A percentile compares a stretch with the other conserved stretches of the same genome.
Evolutionary conservation across 2,797 vertebrate species (phyloP).

Genomic region (Morelia viridis): DNA sequence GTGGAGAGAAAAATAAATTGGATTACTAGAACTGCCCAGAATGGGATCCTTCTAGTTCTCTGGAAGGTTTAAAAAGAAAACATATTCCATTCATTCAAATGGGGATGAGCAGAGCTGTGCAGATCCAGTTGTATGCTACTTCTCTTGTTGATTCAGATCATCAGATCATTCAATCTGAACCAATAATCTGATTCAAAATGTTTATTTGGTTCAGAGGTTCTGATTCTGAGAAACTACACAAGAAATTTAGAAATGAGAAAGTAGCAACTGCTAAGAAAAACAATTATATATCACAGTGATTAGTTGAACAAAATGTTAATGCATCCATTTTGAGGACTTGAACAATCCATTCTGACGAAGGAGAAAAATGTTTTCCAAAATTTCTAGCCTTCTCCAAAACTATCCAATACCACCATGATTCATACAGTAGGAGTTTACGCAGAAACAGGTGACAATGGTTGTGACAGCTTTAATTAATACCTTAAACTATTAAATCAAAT

Average conservation of each 20-base stretch:
- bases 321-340: neutral
- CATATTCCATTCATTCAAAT: neutral
- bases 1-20: neutral
- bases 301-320: neutral
- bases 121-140: neutral
- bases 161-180: neutral
- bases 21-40: neutral
- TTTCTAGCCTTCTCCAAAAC: neutral
- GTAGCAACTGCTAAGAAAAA: neutral
- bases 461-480: neutral
- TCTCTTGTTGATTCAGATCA: neutral
- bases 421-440: neutral
- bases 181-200: neutral
- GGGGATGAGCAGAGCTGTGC: neutral
- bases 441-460: neutral
- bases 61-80: neutral
- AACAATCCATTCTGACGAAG: neutral
- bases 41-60: neutral
- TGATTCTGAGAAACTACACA: neutral
- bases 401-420: neutral
- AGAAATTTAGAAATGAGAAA: neutral
- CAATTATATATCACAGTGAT: neutral
- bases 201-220: neutral
- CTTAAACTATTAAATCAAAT: slow-evolving; percentile 1
- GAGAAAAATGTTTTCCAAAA: neutral